These are phyloP conservation scores for Calliopsis andreniformis DNA, from an alignment of 1,140 invertebrate species.

Conservation along the genomic window DNA sequence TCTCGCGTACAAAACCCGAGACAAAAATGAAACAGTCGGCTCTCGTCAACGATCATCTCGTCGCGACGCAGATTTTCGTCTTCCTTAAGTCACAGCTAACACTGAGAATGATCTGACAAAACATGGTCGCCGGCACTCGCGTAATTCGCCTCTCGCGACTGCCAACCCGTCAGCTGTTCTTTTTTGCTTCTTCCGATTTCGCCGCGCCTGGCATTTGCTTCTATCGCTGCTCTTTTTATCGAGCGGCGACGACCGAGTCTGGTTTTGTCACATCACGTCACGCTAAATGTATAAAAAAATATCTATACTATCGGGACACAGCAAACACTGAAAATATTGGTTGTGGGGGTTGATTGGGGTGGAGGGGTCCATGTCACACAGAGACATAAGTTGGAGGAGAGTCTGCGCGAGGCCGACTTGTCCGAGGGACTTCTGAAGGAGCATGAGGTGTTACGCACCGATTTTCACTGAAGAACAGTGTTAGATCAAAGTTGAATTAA, in stretches of 20 bases:
- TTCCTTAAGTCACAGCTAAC: conserved; percentile 76
- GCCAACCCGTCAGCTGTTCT: too few species aligned
- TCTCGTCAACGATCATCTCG: conserved; percentile 11
- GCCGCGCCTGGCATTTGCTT: too few species aligned
- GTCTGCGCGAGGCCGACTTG: conserved; percentile 6
- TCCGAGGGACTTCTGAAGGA: too few species aligned
- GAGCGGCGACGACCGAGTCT: conserved; percentile 55
- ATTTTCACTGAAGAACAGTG: too few species aligned
- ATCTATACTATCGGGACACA: conserved; percentile 79
- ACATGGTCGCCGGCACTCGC: conserved; percentile 62
- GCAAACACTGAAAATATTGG: conserved; percentile 77
- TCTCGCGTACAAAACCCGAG: neutral
- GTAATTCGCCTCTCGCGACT: too few species aligned
- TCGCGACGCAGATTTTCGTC: conserved; percentile 66
- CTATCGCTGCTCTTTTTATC: too few species aligned
- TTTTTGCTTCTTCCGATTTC: too few species aligned
- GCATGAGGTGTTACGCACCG: too few species aligned
- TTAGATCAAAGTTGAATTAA: too few species aligned
- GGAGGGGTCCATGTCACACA: conserved; percentile 66
- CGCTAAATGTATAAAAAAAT: conserved; percentile 70
- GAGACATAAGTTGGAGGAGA: conserved; percentile 49
- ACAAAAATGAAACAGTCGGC: conserved; percentile 9
- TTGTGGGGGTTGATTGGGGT: conserved; percentile 66
- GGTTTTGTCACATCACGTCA: conserved; percentile 73
- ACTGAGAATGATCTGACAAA: conserved; percentile 76